phyloP scores from a whole-genome alignment of 1,140 invertebrate species.

The Bombus polaris region DNA sequence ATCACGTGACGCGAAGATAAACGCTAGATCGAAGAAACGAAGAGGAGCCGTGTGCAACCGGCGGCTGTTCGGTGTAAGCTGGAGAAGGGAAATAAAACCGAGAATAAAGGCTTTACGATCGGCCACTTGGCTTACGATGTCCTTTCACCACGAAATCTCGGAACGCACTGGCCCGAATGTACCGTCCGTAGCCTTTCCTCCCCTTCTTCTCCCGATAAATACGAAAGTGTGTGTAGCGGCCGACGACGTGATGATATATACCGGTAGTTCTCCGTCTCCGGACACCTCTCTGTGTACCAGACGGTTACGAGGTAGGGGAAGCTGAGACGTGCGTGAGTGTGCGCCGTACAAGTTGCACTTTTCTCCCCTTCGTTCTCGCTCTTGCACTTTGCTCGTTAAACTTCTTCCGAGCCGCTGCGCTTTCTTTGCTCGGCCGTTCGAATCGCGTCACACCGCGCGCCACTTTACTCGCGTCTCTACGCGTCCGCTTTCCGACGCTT shows the following conservation, averaged over 20 bases:
- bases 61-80: too few relatives aligned
- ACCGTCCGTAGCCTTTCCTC: constrained; percentile 69
- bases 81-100: neutral
- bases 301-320: constrained; percentile 36
- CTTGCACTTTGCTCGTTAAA: constrained; percentile 29
- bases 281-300: constrained; percentile 29
- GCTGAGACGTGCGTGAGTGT: constrained; percentile 47
- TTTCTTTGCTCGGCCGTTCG: constrained; percentile 40
- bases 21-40: neutral
- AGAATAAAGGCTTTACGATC: neutral
- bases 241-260: constrained; percentile 57
- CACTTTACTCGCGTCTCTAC: neutral
- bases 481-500: neutral
- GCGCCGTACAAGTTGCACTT: constrained; percentile 40
- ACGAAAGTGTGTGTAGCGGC: constrained; percentile 68
- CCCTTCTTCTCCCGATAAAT: constrained; percentile 70
- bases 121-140: neutral
- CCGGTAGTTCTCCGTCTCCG: constrained; percentile 26
- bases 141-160: constrained; percentile 72
- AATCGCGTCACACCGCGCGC: neutral
- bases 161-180: constrained; percentile 69
- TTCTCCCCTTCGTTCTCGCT: constrained; percentile 18
- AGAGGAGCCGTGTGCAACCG: neutral
- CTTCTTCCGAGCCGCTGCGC: constrained; percentile 31
- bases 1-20: neutral